These are phyloP conservation scores for Leguminivora glycinivorella DNA, from an alignment of 1,140 invertebrate genomes.

Conservation along the genomic window DNA sequence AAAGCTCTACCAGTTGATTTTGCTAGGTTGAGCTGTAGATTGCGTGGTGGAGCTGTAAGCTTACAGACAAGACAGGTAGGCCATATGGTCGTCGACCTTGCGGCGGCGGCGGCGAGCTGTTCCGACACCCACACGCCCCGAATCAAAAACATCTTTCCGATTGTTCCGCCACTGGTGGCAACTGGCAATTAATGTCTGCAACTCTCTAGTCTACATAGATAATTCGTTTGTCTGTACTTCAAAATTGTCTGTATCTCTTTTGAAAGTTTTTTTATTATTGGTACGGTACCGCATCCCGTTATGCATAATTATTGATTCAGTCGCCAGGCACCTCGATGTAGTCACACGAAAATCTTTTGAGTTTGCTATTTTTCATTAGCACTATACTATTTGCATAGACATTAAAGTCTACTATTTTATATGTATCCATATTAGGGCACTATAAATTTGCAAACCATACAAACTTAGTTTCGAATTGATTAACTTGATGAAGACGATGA, in stretches of 20 bases:
- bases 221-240: too few species aligned
- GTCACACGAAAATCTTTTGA: too few species aligned
- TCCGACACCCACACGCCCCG: slow-evolving; percentile 43
- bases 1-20: slow-evolving; percentile 9
- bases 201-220: too few species aligned
- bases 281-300: too few species aligned
- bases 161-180: not conserved
- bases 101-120: slow-evolving; percentile 43
- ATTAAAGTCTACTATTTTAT: not conserved
- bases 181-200: too few species aligned
- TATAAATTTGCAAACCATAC: not conserved
- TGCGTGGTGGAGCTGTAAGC: slow-evolving; percentile 34
- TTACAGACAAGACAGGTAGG: slow-evolving; percentile 43
- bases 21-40: slow-evolving; percentile 32
- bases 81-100: slow-evolving; percentile 60
- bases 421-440: not conserved
- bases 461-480: not conserved
- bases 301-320: too few species aligned
- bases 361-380: too few species aligned
- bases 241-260: too few species aligned
- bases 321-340: too few species aligned
- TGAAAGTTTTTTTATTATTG: too few species aligned
- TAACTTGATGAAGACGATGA: not conserved
- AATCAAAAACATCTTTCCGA: slow-evolving; percentile 18
- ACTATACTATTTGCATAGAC: not conserved